These are phyloP conservation scores for Aurelia sp. DNA, from an alignment of 30 jellyfish, hydroid and myxozoan species.

Conservation along the genomic window DNA sequence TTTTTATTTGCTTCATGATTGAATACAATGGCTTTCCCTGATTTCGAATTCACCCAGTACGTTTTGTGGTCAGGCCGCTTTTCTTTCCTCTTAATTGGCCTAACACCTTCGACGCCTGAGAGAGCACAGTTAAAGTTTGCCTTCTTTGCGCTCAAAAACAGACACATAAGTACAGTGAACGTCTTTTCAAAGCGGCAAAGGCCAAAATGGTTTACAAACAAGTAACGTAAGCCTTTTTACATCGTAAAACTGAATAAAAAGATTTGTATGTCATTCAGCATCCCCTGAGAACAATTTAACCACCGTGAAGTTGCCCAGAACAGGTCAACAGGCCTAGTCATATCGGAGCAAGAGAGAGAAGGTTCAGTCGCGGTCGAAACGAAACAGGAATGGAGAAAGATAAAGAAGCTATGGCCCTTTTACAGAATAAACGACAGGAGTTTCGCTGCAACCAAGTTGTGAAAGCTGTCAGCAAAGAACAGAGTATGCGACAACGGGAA, in stretches of 20 bases:
- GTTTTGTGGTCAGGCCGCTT: constrained; percentile 32
- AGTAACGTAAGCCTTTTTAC: constrained; percentile 3
- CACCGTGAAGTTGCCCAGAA: too few species aligned
- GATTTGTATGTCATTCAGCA: neutral
- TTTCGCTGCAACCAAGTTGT: constrained; percentile 64
- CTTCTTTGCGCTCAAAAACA: too few species aligned
- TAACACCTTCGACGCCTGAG: neutral
- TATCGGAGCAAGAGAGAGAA: too few species aligned
- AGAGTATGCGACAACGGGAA: constrained; percentile 54
- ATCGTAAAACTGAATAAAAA: neutral
- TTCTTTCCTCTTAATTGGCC: constrained; percentile 6
- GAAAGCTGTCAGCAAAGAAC: constrained; percentile 71
- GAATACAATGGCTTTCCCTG: constrained; percentile 23
- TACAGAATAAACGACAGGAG: constrained; percentile 60
- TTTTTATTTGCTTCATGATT: constrained; percentile 41
- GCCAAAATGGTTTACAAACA: too few species aligned
- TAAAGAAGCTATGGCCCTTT: constrained; percentile 69
- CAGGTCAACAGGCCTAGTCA: too few species aligned
- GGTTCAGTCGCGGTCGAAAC: too few species aligned
- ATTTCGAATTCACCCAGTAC: constrained; percentile 19
- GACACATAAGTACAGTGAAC: too few species aligned
- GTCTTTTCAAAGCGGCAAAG: too few species aligned
- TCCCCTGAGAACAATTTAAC: too few species aligned
- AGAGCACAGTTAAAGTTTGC: too few species aligned
- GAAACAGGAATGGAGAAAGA: neutral